Evolutionary conservation across 2,797 vertebrate genomes (phyloP).

Genomic region (Clarias laeviceps): DNA sequence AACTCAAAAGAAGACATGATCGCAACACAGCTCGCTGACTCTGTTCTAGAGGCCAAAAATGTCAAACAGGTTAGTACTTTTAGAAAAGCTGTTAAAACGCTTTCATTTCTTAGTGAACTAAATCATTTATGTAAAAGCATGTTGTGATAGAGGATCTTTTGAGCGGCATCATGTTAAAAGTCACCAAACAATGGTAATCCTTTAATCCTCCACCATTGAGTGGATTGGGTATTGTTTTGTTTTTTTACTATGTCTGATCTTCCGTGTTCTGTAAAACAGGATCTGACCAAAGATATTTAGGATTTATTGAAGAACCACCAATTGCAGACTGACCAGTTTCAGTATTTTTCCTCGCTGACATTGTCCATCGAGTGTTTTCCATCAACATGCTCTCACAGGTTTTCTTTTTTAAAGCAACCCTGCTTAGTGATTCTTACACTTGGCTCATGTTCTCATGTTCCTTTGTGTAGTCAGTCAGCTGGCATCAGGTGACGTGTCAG

Average conservation of each 20-base stretch:
- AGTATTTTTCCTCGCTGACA: not conserved
- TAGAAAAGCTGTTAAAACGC: not conserved
- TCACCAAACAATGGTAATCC: not conserved
- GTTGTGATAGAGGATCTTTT: not conserved
- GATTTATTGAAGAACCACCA: not conserved
- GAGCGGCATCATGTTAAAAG: not conserved
- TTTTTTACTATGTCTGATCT: not conserved
- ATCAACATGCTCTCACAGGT: no score
- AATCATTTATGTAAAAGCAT: not conserved
- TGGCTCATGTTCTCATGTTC: not conserved
- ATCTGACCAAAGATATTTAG: not conserved
- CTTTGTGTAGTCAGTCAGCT: conserved; percentile 54
- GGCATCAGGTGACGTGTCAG: conserved; percentile 51
- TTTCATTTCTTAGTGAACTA: not conserved
- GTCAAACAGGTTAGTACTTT: conserved; percentile 79
- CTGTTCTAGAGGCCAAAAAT: conserved; percentile 75
- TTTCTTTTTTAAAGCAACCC: not conserved
- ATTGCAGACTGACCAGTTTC: not conserved
- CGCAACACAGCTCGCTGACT: conserved; percentile 79
- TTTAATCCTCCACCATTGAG: not conserved
- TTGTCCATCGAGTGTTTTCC: not conserved
- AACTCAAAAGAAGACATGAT: conserved; percentile 80
- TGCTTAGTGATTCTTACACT: not conserved
- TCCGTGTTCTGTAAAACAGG: not conserved
- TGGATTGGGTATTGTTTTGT: not conserved